phyloP scores from a whole-genome alignment of 2,888 invertebrate genomes.

The Epicampocera succincta region DNA sequence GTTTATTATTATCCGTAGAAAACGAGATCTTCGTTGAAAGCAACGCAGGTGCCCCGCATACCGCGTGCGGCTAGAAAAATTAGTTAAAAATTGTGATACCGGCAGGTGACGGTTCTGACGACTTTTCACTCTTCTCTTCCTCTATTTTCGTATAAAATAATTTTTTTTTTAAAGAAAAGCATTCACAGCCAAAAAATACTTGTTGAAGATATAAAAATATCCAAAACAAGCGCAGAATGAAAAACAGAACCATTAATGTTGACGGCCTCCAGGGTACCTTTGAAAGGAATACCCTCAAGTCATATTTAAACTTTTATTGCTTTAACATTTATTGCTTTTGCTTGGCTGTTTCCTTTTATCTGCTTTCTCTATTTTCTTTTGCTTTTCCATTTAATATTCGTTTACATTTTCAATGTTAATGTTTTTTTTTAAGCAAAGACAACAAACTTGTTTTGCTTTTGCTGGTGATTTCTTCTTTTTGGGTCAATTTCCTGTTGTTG shows the following conservation, averaged over 20 bases:
- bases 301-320: conserved; percentile 65
- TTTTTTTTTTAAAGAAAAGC: too few relatives aligned
- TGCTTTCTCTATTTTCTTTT: neutral
- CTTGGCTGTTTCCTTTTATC: conserved; percentile 17
- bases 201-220: conserved; percentile 4
- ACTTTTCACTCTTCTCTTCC: too few relatives aligned
- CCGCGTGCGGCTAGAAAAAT: too few relatives aligned
- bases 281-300: conserved; percentile 64
- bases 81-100: too few relatives aligned
- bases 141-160: too few relatives aligned
- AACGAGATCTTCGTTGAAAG: too few relatives aligned
- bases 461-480: conserved; percentile 48
- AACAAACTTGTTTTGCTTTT: conserved; percentile 37
- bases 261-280: conserved; percentile 59
- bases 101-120: too few relatives aligned
- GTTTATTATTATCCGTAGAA: too few relatives aligned
- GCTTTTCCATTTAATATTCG: conserved; percentile 45
- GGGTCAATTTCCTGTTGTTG: conserved; percentile 68
- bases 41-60: too few relatives aligned
- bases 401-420: conserved; percentile 37
- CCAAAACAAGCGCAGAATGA: conserved; percentile 35
- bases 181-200: too few relatives aligned
- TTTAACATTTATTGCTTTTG: conserved; percentile 64
- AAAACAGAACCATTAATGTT: conserved; percentile 58
- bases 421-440: conserved; percentile 13